Evolutionary conservation across 2,888 invertebrate species (phyloP), one percentile per base, ranked within the genome.

Genomic region (Crossocerus cetratus): DNA sequence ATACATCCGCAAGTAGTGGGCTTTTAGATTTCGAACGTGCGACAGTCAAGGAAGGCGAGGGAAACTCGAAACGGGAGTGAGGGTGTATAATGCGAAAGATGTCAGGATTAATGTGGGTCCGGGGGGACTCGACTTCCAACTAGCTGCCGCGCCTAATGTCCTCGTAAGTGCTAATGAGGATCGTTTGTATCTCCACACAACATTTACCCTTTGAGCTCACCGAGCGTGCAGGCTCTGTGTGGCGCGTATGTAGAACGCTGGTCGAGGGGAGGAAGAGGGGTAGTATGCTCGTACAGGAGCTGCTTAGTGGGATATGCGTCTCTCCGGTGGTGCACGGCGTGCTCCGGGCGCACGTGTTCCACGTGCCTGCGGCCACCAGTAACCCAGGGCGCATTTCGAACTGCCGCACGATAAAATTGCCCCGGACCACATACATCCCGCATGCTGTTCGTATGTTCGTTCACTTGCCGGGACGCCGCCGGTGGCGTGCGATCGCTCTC

Each of bases 111-210:
- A 82, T 76, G 82, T 32, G 8, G 78, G 76, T 32, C 32, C 72
- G 80, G 72, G 74, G 74, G 60, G 70, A 73, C 72, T 69, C 63
- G 71, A 68, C 68, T 76, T 69, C 69, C 64, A 74, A 76, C 76
- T 68, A 65, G 78, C 74, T 78, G 63, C 69, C 76, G 72, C 32
- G 32, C 78, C 80, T 82, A 82, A 82, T 80, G 82, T 71, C 72
- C 76, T 78, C 80, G 69, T 78, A 80, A 69, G 71, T 82, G 75
- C 78, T 78, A 81, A 81, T 77, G 81, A 81, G 70, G 69, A 68
- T 61, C 71, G 79, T 75, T 81, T 80, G 69, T 76, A 80, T 78
- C 78, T 77, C 70, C 55, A 66, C 32, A 32, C 67, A 78, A 73
- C 80, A 73, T 80, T 80, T 77, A 78, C 76, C 77, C 80, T 80